Evolutionary conservation across 2,797 vertebrate genomes (phyloP), one percentile per base, ranked within the genome.

Genomic region (Neosalanx taihuensis): DNA sequence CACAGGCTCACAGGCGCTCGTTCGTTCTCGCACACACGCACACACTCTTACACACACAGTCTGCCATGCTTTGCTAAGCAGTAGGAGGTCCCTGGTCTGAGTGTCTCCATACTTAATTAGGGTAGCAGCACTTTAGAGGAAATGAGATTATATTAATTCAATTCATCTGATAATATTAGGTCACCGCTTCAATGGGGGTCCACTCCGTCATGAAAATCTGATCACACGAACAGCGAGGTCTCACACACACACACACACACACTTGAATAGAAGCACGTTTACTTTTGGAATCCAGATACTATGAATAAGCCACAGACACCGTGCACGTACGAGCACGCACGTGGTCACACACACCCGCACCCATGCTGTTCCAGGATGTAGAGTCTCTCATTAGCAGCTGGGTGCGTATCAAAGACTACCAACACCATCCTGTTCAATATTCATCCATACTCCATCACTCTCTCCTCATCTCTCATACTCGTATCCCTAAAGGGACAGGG

Each of bases 61-160:
- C 72, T 72, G 81, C 84, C 79, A 91, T 57, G 80, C 84, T 89
- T 92, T 92, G 88, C 93, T 82, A 92, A 92, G 86, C 90, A 90
- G 89, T 84, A 84, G 82, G 91, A 85, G 91, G 90, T 82, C 85
- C 46, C 6, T 75, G 59, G 73, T 80, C 81, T 76, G 82, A 58
- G 29, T 82, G 69, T 76, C 72, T 75, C 75, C 64, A 63, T 76
- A 89, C 92, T 93, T 95, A 93, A 94, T 95, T 94, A 96, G 91
- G 88, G 91, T 90, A 93, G 94, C 93, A 94, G 93, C 94, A 94
- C 92, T 96, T 96, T 93, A 91, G 91, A 93, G 92, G 93, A 95
- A 96, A 96, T 94, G 81, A 93, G 93, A 94, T 95, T 95, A 94
- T 93, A 94, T 94, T 95, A 95, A 96, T 95, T 95, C 89, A 94